Base-by-base conservation (phyloP, 2,113 vertebrate species). In the Hystrix cristata region DNA sequence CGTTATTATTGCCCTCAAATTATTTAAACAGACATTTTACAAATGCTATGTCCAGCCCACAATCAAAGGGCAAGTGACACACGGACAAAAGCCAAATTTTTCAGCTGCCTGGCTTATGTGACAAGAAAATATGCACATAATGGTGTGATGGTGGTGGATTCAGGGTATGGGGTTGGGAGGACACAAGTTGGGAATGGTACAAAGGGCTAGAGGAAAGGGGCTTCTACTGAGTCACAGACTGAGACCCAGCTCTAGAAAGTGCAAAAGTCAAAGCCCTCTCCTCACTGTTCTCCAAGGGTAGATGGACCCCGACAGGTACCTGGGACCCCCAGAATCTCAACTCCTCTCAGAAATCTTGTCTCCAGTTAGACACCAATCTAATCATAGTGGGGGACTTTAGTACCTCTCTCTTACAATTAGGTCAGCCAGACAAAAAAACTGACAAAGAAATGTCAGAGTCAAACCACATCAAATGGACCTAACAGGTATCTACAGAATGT, bases 1-100 rank as follows among this genome's bases (percentile, higher is more conserved):
- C 48, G 46, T 72, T 25, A 51, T 84, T 34, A 64, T 67, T 55
- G 43, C 15, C 14, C 57, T 85, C 65, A 71, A 95, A 65, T 38
- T 65, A 15, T 80, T 93, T 95, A 67, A 80, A 80, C 9, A 48
- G 51, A 87, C 64, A 27, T 53, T 81, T 96, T 88, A 88, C 27
- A 69, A 96, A 83, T 79, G 69, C 16, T n/a, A 38, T 10, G 8
- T 71, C 21, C 10, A 88, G 1, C 25, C 65, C 25, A 60, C 59
- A 55, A 46, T 31, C 55, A 64, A 59, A 82, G 60, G 51, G 46
- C 62, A 92, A 71, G 4, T 71, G 59, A 60, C 23, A 69, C 19
- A 31, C 6, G 51, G 29, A n/a, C 10, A 64, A 87, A 94, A 62
- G n/a, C 34, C 29, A 87, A 82, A 25, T 43, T n/a, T 95, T 71